Evolutionary conservation across 1,140 invertebrate genomes (phyloP), one percentile per base, ranked within the genome.

Genomic region (Linepithema humile): DNA sequence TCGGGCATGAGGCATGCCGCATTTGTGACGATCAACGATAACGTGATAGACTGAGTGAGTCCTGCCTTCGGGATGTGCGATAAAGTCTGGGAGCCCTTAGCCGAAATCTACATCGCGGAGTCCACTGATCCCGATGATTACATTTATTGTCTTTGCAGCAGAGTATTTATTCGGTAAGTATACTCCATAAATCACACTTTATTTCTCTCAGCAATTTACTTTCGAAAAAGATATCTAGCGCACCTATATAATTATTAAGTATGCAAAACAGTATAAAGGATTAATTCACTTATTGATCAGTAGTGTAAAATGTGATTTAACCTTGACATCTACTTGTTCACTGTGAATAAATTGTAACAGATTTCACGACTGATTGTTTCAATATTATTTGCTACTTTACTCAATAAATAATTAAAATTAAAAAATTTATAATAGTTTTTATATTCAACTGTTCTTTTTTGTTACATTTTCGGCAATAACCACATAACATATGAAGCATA

Each of bases 121-220:
- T 55, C 83, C 83, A 57, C 85, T 59, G 86, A 92, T 55, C 82
- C 92, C 43, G 89, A 93, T 67, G 87, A 86, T 88, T 92, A 93
- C 82, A 92, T 92, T 89, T 93, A 92, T 84, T 93, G 93, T 85
- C 90, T 93, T 38, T 94, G 93, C 85, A 94, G 92, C 85, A 89
- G 93, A 84, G 89, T 93, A 55, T 93, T 93, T 62, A 86, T 93
- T 48, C 87, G 92, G 93, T 93, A 90, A 91, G 57, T n/a, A 15
- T 3, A 2, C 26, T 23, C 12, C 6, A 10, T 62, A 3, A 20
- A 10, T 35, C 5, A 9, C 35, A 45, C 2, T 0, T 7, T 5
- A 20, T 12, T 23, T 26, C 20, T 10, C 4, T 35, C 7, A 12
- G 6, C 2, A 6, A 29, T 10, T 29, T 10, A 12, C 7, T 60